These are phyloP conservation scores for Onychorhynchus coronatus DNA, from an alignment of 2,113 vertebrate species.

Conservation along the genomic window DNA sequence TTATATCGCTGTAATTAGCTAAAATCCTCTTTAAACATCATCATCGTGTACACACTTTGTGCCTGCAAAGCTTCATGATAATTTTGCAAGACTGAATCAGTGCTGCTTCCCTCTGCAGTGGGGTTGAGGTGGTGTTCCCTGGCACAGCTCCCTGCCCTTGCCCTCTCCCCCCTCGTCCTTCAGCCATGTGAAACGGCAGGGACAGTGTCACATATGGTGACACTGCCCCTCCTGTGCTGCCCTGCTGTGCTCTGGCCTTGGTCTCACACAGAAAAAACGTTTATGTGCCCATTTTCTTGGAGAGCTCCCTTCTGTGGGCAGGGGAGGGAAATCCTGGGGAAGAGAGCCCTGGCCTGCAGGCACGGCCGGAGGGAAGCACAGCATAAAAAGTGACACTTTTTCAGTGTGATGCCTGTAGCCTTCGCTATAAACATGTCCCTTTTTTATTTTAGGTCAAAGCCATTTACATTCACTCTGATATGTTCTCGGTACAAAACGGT, in stretches of 20 bases:
- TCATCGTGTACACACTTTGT: rapidly evolving
- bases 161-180: background rate
- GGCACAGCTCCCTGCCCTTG: background rate
- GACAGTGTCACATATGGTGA: rapidly evolving
- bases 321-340: background rate
- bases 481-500: constrained; percentile 94
- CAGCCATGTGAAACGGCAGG: background rate
- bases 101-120: background rate
- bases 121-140: background rate
- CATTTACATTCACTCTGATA: constrained; percentile 90
- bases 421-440: constrained; percentile 28
- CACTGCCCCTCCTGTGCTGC: background rate
- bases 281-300: background rate
- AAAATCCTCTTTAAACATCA: background rate
- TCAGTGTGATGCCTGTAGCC: background rate
- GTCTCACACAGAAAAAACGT: background rate
- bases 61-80: background rate
- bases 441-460: constrained; percentile 87
- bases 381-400: background rate
- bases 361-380: background rate
- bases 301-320: background rate
- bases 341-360: background rate
- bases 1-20: background rate
- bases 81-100: background rate
- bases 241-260: background rate